phyloP scores from a whole-genome alignment of 2,888 invertebrate species.

The Agriopis marginaria region DNA sequence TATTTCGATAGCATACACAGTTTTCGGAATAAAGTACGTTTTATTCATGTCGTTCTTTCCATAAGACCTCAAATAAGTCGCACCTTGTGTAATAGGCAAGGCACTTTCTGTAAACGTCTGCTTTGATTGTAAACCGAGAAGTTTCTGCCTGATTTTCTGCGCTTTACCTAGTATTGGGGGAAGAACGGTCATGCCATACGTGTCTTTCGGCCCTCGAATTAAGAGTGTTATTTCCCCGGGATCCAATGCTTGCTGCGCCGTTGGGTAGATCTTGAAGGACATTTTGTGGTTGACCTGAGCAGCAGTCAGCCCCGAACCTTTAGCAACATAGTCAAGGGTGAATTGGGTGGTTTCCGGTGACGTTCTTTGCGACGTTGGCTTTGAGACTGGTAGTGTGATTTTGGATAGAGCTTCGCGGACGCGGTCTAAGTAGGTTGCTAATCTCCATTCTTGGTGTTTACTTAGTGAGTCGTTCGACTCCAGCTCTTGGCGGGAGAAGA shows the following conservation, averaged over 20 bases:
- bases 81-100: conserved; percentile 78
- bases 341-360: conserved; percentile 72
- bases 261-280: conserved; percentile 87
- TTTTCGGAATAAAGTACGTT: conserved; percentile 80
- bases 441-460: conserved; percentile 84
- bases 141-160: conserved; percentile 77
- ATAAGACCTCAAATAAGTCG: conserved; percentile 75
- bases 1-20: conserved; percentile 83
- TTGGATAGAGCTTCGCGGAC: conserved; percentile 79
- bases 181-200: conserved; percentile 76
- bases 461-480: conserved; percentile 79
- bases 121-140: conserved; percentile 74
- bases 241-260: conserved; percentile 78
- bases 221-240: conserved; percentile 80
- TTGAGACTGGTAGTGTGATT: conserved; percentile 74
- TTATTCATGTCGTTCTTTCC: conserved; percentile 80
- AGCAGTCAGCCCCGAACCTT: conserved; percentile 87
- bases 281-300: conserved; percentile 85
- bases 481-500: conserved; percentile 86
- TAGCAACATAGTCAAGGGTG: conserved; percentile 85
- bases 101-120: conserved; percentile 71
- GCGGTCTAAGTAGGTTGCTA: conserved; percentile 82
- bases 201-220: conserved; percentile 80
- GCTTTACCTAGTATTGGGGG: conserved; percentile 81
- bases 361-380: conserved; percentile 68